Evolutionary conservation across 2,797 vertebrate genomes (phyloP), one percentile per base, ranked within the genome.

Genomic region (Microcaecilia unicolor): DNA sequence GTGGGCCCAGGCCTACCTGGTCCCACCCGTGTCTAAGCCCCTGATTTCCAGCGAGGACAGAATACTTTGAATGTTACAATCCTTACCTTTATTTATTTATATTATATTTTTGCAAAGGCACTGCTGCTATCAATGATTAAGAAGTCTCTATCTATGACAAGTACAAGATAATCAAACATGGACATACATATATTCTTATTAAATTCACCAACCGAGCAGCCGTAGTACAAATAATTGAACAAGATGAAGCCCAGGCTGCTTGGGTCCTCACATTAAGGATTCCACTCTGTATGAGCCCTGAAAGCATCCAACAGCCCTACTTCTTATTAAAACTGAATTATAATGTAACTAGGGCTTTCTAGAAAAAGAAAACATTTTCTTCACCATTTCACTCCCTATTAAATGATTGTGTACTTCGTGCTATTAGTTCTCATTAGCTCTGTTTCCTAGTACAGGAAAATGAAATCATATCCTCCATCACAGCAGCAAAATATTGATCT

Each of bases 321-420:
- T 44, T 39, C 44, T 34, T 39, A 46, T 46, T 46, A 39, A 46
- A 39, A 34, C 30, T 34, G 44, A 39, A 40, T 47, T 34, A 40
- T 30, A 30, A 34, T 27, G 35, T 47, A 47, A 47, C 44, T 26
- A 22, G 21, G 8, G 15, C 27, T 20, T 17, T 32, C 25, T 30
- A 26, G 26, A 47, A 47, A 41, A 26, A 15, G 31, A 34, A 35
- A 37, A 35, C 41, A 41, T 47, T 47, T 41, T 33, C 27, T 18
- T 41, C 22, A 34, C 31, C 27, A 22, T 41, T 41, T 37, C 27
- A 19, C 37, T 38, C 23, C 29, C 15, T 25, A 46, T 35, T 38
- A 27, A 46, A 38, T 31, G 31, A 47, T 31, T 47, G 35, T 31
- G 26, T 15, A 40, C 40, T 31, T 27, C 22, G 34, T 27, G 21